Evolutionary conservation across 2,888 invertebrate genomes (phyloP).

Genomic region (Nebria brevicollis): DNA sequence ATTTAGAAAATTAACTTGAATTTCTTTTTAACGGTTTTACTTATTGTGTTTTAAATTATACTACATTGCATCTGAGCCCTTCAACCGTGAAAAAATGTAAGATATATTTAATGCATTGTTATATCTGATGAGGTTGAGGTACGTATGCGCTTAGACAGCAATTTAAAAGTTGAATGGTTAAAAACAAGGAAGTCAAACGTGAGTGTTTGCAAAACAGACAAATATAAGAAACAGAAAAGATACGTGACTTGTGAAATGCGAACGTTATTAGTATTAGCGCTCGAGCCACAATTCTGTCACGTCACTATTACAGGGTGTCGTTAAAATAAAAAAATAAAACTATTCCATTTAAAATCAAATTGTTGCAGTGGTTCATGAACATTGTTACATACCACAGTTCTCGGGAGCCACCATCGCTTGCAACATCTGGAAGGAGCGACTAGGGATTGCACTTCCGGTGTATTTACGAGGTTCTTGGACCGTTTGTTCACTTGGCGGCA

Average conservation of each 20-base stretch:
- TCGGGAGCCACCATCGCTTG: conserved; percentile 82
- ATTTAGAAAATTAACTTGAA: background rate
- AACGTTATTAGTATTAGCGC: conserved; percentile 27
- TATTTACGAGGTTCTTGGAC: conserved; percentile 77
- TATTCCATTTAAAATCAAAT: conserved; percentile 3
- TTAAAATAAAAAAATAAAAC: background rate
- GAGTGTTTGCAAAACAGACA: conserved; percentile 7
- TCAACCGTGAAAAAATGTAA: background rate
- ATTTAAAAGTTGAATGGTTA: conserved; percentile 4
- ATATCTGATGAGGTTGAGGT: background rate
- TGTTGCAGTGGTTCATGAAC: background rate
- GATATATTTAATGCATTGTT: background rate
- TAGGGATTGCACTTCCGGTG: conserved; percentile 82
- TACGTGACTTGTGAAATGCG: conserved; percentile 30
- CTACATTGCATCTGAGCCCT: background rate
- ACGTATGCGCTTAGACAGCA: background rate
- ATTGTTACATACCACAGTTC: conserved; percentile 68
- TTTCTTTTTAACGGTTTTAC: too few relatives aligned
- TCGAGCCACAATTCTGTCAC: conserved; percentile 27
- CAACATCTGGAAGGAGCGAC: conserved; percentile 80
- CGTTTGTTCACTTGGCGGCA: conserved; percentile 76
- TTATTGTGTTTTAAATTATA: background rate
- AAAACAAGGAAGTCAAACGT: conserved; percentile 21
- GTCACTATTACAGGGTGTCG: conserved; percentile 11
- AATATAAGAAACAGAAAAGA: conserved; percentile 12